These are phyloP conservation scores for Illadopsis cleaveri DNA, from an alignment of 2,113 vertebrate genomes.

Conservation along the genomic window DNA sequence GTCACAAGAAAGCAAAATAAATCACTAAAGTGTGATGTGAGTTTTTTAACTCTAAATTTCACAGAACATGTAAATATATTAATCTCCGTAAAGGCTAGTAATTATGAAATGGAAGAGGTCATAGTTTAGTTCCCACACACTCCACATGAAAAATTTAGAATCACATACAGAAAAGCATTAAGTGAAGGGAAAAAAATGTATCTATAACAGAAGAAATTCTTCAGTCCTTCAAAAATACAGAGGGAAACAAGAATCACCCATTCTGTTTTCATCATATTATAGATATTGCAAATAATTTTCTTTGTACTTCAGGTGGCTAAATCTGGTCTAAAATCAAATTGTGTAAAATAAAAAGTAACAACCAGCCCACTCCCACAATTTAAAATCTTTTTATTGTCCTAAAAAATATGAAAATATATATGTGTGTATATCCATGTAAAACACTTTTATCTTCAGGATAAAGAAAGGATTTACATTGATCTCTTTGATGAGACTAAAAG, in stretches of 20 bases:
- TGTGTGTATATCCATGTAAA: neutral
- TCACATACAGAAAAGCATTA: neutral
- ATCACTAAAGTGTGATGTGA: accelerated
- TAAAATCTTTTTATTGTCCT: neutral
- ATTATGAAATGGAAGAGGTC: neutral
- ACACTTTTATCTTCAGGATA: neutral
- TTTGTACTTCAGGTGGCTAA: neutral
- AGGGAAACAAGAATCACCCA: neutral
- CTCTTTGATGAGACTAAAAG: neutral
- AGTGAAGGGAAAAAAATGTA: neutral
- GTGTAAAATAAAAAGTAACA: neutral
- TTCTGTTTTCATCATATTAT: neutral
- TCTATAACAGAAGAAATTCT: neutral
- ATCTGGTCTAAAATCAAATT: neutral
- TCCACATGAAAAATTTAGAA: neutral
- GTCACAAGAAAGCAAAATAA: neutral
- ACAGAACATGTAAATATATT: neutral
- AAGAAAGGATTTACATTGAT: neutral
- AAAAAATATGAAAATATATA: neutral
- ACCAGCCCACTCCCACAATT: accelerated
- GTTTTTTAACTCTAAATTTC: neutral
- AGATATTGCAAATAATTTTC: neutral
- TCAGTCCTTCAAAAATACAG: neutral
- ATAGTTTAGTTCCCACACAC: neutral
- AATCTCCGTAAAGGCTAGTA: neutral